These are phyloP conservation scores for Peucedramus taeniatus DNA, from an alignment of 2,113 vertebrate genomes.

Conservation along the genomic window DNA sequence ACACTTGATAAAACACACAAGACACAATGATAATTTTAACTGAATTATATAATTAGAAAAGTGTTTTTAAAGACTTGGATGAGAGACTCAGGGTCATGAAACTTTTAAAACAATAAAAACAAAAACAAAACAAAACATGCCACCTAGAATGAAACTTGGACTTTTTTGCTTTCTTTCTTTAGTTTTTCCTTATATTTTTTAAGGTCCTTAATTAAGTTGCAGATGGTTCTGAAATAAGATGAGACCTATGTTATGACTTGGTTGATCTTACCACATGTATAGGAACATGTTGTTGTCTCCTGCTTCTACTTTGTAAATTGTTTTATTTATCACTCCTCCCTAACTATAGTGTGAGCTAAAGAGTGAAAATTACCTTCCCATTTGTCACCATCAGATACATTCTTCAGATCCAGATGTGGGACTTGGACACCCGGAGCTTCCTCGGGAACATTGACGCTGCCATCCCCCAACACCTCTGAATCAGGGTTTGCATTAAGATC, in stretches of 20 bases:
- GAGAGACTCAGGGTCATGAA: neutral
- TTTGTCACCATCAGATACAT: constrained; percentile 73
- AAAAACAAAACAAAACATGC: neutral
- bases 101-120: neutral
- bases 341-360: neutral
- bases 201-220: neutral
- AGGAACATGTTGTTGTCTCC: neutral
- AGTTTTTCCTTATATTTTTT: neutral
- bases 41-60: neutral
- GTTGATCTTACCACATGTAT: rapidly evolving
- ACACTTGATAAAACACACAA: neutral
- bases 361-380: constrained; percentile 78
- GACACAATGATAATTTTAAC: neutral
- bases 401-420: constrained; percentile 76
- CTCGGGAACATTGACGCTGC: constrained; percentile 41
- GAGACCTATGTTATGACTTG: neutral
- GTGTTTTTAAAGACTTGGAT: neutral
- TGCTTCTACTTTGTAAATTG: neutral
- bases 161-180: neutral
- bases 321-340: neutral
- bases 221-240: neutral
- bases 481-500: constrained; percentile 77
- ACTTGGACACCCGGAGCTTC: constrained; percentile 60
- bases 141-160: neutral
- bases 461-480: constrained; percentile 50